phyloP scores from a whole-genome alignment of 1,140 invertebrate species.

The Eupeodes corollae region DNA sequence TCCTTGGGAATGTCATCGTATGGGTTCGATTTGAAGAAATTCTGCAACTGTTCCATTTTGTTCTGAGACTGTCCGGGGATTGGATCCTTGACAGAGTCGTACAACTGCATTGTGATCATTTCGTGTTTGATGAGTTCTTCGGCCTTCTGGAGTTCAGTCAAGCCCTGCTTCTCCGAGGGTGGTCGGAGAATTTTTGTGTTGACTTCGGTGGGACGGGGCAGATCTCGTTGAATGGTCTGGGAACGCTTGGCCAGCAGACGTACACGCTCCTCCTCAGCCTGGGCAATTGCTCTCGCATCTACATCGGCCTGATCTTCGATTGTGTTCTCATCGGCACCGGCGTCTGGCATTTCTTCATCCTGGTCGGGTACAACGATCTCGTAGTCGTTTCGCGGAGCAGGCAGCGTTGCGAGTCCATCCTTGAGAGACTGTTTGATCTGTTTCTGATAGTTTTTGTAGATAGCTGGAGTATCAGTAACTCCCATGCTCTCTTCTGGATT shows the following conservation, averaged over 20 bases:
- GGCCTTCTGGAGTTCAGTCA: constrained; percentile 86
- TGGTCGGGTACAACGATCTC: constrained; percentile 94
- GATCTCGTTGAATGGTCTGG: constrained; percentile 73
- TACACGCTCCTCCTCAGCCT: constrained; percentile 22
- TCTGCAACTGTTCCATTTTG: constrained; percentile 36
- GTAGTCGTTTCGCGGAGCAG: constrained; percentile 90
- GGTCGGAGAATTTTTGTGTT: constrained; percentile 73
- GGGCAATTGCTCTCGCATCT: constrained; percentile 49
- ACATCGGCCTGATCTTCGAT: constrained; percentile 84
- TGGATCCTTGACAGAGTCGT: constrained; percentile 67
- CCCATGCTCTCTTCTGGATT: constrained; percentile 76
- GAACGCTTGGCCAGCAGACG: constrained; percentile 68
- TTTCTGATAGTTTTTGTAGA: constrained; percentile 51
- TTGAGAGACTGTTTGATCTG: constrained; percentile 60
- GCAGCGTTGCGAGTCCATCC: constrained; percentile 65
- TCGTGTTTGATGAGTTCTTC: constrained; percentile 96
- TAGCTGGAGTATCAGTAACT: constrained; percentile 51
- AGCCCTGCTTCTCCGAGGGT: constrained; percentile 52
- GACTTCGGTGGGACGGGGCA: constrained; percentile 81
- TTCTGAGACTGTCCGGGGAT: constrained; percentile 37
- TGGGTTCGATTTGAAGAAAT: constrained; percentile 74
- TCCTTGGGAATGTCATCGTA: constrained; percentile 61
- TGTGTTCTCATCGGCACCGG: constrained; percentile 35
- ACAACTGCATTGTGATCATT: constrained; percentile 92
- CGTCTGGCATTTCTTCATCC: constrained; percentile 50